Evolutionary conservation across 2,113 vertebrate species (phyloP).

Genomic region (Ahaetulla prasina): DNA sequence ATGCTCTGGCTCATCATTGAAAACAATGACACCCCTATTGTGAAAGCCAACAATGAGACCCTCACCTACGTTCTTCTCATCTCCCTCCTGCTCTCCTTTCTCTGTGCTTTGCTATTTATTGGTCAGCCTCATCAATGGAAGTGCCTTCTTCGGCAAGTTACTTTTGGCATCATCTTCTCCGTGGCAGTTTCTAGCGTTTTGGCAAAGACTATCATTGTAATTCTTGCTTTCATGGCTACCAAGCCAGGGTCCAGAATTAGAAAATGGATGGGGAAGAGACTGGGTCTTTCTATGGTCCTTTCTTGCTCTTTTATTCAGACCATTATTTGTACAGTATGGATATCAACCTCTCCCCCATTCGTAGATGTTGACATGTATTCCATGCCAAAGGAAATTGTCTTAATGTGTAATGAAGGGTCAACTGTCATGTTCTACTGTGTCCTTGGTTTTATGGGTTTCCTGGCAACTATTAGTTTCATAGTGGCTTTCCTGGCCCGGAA

Average conservation of each 20-base stretch:
- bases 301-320: not conserved
- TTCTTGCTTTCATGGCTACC: not conserved
- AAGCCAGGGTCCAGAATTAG: not conserved
- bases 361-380: constrained; percentile 1
- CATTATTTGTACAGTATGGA: not conserved
- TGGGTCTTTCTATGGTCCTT: not conserved
- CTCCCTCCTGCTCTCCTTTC: not conserved
- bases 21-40: not conserved
- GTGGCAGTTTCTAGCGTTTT: not conserved
- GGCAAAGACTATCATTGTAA: not conserved
- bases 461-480: constrained; percentile 60
- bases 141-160: not conserved
- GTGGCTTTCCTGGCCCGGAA: not conserved
- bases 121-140: not conserved
- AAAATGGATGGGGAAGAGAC: not conserved
- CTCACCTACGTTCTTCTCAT: not conserved
- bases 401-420: constrained; percentile 67
- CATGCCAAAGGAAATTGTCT: constrained; percentile 61
- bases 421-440: constrained; percentile 61
- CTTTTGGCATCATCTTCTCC: not conserved
- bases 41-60: not conserved
- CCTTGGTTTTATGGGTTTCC: constrained; percentile 72
- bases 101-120: not conserved
- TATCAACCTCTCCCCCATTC: constrained; percentile 50
- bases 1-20: not conserved